Conservation (phyloP, 2,888 invertebrate genomes). For the Melinaea menophilus region DNA sequence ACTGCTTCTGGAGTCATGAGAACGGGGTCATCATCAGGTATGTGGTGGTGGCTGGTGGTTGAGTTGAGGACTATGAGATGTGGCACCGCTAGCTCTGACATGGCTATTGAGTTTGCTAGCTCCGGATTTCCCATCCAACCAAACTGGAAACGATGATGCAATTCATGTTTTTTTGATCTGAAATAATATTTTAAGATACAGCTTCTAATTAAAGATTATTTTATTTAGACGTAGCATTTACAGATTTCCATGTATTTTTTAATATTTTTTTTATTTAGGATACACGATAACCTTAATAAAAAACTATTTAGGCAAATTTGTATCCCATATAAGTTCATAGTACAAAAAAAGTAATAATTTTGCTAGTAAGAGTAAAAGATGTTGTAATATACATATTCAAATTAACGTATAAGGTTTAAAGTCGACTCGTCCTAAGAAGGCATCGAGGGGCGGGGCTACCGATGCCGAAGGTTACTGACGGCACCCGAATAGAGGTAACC, state of each 20-base stretch:
- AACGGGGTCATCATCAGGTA: slow-evolving; percentile 90
- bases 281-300: background rate
- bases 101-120: slow-evolving; percentile 94
- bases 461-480: no score
- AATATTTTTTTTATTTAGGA: background rate
- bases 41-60: slow-evolving; percentile 93
- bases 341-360: no score
- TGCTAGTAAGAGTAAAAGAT: no score
- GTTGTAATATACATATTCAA: no score
- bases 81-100: slow-evolving; percentile 90
- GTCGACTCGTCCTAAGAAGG: no score
- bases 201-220: background rate
- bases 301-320: background rate
- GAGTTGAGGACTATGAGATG: slow-evolving; percentile 94
- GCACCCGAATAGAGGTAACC: no score
- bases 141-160: slow-evolving; percentile 92
- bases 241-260: background rate
- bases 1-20: slow-evolving; percentile 89
- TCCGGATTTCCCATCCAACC: slow-evolving; percentile 96
- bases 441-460: no score
- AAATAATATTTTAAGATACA: slow-evolving; percentile 24
- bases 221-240: background rate
- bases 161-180: slow-evolving; percentile 80
- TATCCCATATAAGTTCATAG: no score
- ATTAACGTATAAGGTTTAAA: no score